Conservation (phyloP, 2,888 invertebrate species). For the Stegophylla sp. region DNA sequence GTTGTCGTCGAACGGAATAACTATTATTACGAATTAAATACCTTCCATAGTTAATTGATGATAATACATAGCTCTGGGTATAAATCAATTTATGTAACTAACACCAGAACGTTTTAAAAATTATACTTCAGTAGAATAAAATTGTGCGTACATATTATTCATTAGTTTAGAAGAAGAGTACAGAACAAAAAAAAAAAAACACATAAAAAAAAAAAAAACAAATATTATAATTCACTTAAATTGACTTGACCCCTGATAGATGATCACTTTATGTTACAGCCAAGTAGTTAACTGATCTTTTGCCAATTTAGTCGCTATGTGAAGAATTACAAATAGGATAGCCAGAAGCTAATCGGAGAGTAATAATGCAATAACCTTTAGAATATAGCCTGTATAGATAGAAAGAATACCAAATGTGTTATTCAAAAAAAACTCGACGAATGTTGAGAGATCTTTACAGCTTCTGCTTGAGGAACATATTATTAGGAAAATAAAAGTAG, state of each 20-base stretch:
- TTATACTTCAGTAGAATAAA: too few relatives aligned
- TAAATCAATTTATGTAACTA: too few relatives aligned
- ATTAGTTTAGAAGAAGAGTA: too few relatives aligned
- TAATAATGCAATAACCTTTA: constrained; percentile 39
- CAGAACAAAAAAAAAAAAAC: too few relatives aligned
- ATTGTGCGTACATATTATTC: too few relatives aligned
- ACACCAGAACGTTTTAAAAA: too few relatives aligned
- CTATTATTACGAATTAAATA: too few relatives aligned
- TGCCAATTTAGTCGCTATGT: constrained; percentile 38
- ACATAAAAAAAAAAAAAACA: background rate
- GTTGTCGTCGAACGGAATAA: too few relatives aligned
- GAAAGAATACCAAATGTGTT: constrained; percentile 27
- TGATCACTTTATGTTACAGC: constrained; percentile 19
- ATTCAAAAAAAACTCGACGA: constrained; percentile 4
- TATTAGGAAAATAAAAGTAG: constrained; percentile 1
- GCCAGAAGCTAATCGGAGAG: constrained; percentile 20
- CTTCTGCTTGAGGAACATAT: too few relatives aligned
- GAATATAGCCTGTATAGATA: background rate
- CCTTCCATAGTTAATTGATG: too few relatives aligned
- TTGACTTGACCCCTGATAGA: background rate
- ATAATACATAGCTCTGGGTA: too few relatives aligned
- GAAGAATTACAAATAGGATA: constrained; percentile 25
- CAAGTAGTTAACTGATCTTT: constrained; percentile 31
- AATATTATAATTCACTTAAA: constrained; percentile 15
- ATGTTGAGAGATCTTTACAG: constrained; percentile 1